Evolutionary conservation across 2,113 vertebrate species (phyloP), one percentile per base, ranked within the genome.

Genomic region (Stegastes partitus): DNA sequence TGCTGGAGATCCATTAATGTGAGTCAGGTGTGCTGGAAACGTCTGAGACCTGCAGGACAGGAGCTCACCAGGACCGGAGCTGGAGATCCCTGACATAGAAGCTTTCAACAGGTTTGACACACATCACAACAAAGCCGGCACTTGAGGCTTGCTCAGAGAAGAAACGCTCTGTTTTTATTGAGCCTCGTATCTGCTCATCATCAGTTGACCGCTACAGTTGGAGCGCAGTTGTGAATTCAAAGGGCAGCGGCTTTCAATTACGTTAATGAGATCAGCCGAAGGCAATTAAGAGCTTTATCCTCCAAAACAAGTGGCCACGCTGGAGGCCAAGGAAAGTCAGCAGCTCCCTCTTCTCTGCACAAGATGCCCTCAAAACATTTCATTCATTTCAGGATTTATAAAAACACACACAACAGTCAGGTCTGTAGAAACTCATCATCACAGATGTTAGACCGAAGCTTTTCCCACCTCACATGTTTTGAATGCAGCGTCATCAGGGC

Each of bases 181-280:
- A 19, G 2, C 3, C 56, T 55, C 25, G 16, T 4, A 68, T 83
- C 44, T 26, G 21, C 31, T 67, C 42, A 23, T 78, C 54, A 77
- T 74, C n/a, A 73, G 50, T 8, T 14, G 22, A 67, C 71, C 62
- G 68, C 44, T 49, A 49, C 31, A 28, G 62, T 28, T 26, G 0
- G 4, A 66, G 44, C 23, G 28, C 10, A 62, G 45, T 39, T 28
- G 23, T 25, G n/a, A 74, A 82, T 65, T 64, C 39, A 74, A 54
- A 74, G 39, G 25, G 58, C 54, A 64, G 23, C 25, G 66, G 39
- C 71, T 82, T 89, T 80, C 59, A 81, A 67, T 84, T 80, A 59
- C 19, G 44, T 57, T 83, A 68, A 86, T 61, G 64, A 58, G 87
- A 80, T 79, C 83, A 78, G 21, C 63, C 61, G 77, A 65, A 89